Conservation (phyloP, 2,113 vertebrate species). For the Erinaceus europaeus region DNA sequence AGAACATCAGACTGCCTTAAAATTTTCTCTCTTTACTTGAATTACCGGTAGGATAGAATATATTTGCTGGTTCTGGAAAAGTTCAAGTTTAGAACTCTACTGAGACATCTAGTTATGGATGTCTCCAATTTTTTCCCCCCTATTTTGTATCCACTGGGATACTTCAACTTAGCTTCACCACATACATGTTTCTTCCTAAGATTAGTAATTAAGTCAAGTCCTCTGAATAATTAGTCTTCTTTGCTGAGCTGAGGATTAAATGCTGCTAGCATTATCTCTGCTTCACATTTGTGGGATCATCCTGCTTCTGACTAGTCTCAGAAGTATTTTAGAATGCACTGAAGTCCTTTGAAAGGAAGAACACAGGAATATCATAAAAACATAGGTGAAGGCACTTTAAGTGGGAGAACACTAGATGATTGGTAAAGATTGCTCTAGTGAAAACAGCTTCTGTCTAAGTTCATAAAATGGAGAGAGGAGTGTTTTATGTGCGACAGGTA, state of each 20-base stretch:
- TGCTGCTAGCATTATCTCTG: neutral
- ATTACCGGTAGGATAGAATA: neutral
- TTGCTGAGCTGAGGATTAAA: neutral
- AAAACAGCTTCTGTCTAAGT: neutral
- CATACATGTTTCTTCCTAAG: neutral
- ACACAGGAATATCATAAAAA: neutral
- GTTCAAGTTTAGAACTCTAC: neutral
- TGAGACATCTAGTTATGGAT: neutral
- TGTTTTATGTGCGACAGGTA: neutral
- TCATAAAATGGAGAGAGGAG: neutral
- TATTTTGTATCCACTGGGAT: neutral
- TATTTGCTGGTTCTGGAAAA: neutral
- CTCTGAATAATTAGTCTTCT: conserved; percentile 40
- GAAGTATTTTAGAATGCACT: neutral
- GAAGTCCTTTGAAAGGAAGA: neutral
- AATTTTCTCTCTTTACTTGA: neutral
- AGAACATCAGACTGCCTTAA: neutral
- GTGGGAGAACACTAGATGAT: neutral
- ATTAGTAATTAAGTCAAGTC: neutral
- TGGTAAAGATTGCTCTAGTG: neutral
- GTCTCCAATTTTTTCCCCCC: neutral
- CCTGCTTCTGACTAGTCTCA: neutral
- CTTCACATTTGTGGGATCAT: neutral
- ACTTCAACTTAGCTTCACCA: neutral
- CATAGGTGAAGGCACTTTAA: neutral